Conservation (phyloP, 1,140 invertebrate genomes). For the Kradibia gibbosae region DNA sequence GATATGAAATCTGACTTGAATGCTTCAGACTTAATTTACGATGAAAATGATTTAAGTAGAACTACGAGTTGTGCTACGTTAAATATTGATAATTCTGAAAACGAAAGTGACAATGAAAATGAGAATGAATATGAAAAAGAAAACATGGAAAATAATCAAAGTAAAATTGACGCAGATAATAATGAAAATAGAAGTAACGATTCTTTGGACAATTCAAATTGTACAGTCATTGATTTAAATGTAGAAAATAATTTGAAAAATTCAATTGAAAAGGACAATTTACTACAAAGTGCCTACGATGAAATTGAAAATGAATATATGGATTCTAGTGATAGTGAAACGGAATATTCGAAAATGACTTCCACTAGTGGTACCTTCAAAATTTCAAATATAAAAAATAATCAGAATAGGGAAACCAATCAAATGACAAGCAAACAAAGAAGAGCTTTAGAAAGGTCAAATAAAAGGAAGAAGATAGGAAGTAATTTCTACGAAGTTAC, state of each 20-base stretch:
- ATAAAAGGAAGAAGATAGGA: conserved; percentile 89
- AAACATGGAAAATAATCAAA: conserved; percentile 17
- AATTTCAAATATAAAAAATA: conserved; percentile 69
- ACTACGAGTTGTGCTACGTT: conserved; percentile 26
- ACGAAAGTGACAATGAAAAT: conserved; percentile 51
- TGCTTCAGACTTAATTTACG: conserved; percentile 45
- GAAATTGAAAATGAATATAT: conserved; percentile 60
- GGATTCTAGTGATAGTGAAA: conserved; percentile 70
- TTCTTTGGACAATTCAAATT: conserved; percentile 50
- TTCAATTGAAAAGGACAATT: conserved; percentile 61
- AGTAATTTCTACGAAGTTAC: conserved; percentile 93
- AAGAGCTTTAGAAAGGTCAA: conserved; percentile 81
- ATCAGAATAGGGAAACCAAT: conserved; percentile 70
- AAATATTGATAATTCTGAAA: conserved; percentile 45
- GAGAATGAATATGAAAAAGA: conserved; percentile 56
- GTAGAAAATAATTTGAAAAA: conserved; percentile 43
- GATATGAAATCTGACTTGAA: conserved; percentile 72
- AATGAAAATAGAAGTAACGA: conserved; percentile 44
- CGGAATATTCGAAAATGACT: conserved; percentile 62
- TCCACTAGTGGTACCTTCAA: conserved; percentile 78
- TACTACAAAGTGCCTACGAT: conserved; percentile 67
- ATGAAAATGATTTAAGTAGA: conserved; percentile 31
- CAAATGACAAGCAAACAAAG: conserved; percentile 83
- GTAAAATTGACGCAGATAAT: background rate
- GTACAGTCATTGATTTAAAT: conserved; percentile 50